Conservation (phyloP, 2,113 vertebrate genomes). For the Grammomys surdaster region DNA sequence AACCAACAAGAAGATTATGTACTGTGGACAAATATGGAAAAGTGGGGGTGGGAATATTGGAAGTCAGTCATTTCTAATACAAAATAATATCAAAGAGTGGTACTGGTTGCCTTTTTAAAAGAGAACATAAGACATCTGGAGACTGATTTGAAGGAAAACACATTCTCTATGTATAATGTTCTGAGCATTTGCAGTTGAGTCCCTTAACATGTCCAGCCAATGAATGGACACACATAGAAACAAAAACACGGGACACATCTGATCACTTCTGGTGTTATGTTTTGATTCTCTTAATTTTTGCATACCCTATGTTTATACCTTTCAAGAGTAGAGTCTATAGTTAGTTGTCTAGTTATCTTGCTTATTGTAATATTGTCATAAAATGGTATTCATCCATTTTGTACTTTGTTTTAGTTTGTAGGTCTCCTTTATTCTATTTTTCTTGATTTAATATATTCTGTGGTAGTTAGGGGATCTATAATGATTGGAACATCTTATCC, state of each 20-base stretch:
- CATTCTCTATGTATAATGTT: not conserved
- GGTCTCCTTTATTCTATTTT: slow-evolving; percentile 30
- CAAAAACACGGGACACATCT: not conserved
- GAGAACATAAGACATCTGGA: not conserved
- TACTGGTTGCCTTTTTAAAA: not conserved
- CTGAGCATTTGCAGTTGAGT: not conserved
- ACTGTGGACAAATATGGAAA: not conserved
- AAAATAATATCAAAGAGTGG: slow-evolving; percentile 36
- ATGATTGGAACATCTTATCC: slow-evolving; percentile 64
- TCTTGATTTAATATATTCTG: not conserved
- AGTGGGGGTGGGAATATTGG: not conserved
- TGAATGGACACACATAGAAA: not conserved
- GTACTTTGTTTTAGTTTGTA: not conserved
- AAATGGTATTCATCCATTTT: not conserved
- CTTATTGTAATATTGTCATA: not conserved
- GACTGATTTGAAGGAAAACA: not conserved
- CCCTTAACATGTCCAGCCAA: not conserved
- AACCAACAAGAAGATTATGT: slow-evolving; percentile 11
- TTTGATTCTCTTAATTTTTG: not conserved
- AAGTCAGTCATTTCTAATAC: not conserved
- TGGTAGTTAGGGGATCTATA: slow-evolving; percentile 46
- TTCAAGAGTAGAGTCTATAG: not conserved
- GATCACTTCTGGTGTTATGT: not conserved
- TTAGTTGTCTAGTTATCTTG: not conserved
- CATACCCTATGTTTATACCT: not conserved